Evolutionary conservation across 2,113 vertebrate species (phyloP).

Genomic region (Larimichthys polyactis): DNA sequence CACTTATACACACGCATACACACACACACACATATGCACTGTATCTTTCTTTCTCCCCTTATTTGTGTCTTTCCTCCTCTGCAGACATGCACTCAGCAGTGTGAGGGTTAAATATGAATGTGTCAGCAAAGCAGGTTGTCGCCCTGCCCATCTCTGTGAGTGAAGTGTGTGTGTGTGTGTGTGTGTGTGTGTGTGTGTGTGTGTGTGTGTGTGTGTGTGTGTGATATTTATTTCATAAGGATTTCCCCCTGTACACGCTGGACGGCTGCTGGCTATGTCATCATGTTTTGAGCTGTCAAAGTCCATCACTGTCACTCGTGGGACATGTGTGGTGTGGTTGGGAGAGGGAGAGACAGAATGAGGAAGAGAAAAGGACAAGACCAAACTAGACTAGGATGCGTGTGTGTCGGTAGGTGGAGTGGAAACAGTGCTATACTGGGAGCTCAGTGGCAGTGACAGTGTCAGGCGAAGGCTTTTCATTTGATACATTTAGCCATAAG

Average conservation of each 20-base stretch:
- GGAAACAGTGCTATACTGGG: neutral
- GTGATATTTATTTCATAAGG: constrained; percentile 69
- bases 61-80: neutral
- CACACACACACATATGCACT: neutral
- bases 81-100: constrained; percentile 11
- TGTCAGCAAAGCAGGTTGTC: constrained; percentile 29
- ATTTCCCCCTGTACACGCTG: constrained; percentile 49
- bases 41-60: neutral
- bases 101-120: constrained; percentile 32
- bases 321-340: constrained; percentile 12
- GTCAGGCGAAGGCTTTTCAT: constrained; percentile 21
- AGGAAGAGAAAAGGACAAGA: too few relatives aligned
- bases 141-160: constrained; percentile 18
- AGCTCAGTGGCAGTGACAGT: constrained; percentile 5
- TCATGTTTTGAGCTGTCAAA: constrained; percentile 67
- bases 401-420: neutral
- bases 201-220: constrained; percentile 27
- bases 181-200: constrained; percentile 28
- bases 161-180: constrained; percentile 41
- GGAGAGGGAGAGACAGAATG: too few relatives aligned
- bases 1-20: constrained; percentile 32
- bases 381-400: too few relatives aligned
- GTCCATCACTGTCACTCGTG: constrained; percentile 44
- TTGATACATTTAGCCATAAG: constrained; percentile 14
- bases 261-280: constrained; percentile 54